Evolutionary conservation across 2,888 invertebrate genomes (phyloP).

Genomic region (Phortica magna): DNA sequence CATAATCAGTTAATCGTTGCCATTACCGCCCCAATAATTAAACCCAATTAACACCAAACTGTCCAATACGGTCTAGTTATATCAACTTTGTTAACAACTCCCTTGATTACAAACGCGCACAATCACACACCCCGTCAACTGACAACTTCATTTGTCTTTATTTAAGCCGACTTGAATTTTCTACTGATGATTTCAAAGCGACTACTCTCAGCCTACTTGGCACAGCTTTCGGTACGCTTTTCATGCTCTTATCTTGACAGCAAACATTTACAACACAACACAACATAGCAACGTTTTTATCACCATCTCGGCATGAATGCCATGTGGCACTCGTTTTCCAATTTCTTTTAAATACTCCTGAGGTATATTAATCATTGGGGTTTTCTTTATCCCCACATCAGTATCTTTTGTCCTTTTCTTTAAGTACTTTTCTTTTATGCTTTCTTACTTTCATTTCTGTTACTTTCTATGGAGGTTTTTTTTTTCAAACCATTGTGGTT

Average conservation of each 20-base stretch:
- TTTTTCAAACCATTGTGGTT: constrained; percentile 20
- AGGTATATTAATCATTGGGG: constrained; percentile 68
- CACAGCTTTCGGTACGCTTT: constrained; percentile 57
- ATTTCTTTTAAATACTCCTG: constrained; percentile 68
- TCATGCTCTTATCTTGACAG: constrained; percentile 64
- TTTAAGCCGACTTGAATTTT: constrained; percentile 52
- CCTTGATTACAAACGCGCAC: constrained; percentile 1
- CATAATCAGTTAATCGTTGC: constrained; percentile 14
- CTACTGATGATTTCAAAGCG: constrained; percentile 34
- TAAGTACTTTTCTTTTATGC: not conserved
- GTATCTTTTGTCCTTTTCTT: constrained; percentile 20
- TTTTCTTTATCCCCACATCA: constrained; percentile 27
- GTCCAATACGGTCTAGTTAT: constrained; percentile 47
- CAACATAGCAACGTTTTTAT: constrained; percentile 58
- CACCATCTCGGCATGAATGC: constrained; percentile 47
- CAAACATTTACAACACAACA: constrained; percentile 65
- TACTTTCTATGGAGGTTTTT: constrained; percentile 38
- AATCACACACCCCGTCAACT: constrained; percentile 41
- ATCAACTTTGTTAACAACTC: constrained; percentile 33
- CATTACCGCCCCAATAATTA: constrained; percentile 62
- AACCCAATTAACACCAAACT: constrained; percentile 62
- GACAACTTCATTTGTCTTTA: constrained; percentile 69
- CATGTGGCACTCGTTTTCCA: constrained; percentile 57
- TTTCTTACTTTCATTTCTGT: constrained; percentile 27
- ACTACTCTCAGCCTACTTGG: constrained; percentile 48